Evolutionary conservation across 2,797 vertebrate genomes (phyloP), one percentile per base, ranked within the genome.

Genomic region (Acanthis flammea): DNA sequence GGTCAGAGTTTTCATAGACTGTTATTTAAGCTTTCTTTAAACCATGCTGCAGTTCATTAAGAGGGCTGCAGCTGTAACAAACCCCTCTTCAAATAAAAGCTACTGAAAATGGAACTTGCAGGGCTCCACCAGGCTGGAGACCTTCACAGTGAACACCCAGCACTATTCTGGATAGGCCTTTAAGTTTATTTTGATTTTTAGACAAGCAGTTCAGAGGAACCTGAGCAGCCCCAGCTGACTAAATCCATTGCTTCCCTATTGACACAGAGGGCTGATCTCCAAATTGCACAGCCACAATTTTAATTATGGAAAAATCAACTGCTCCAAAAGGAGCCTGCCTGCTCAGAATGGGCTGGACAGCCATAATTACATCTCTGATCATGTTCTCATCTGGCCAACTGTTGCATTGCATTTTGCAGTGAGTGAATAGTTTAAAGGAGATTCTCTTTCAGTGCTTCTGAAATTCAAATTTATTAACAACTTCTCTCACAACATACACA

Each of bases 221-320:
- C 74, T 35, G 6, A 93, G 91, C 48, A 90, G 87, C 79, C 74
- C 14, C 88, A 95, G 91, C 81, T 96, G 95, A 88, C 83, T 71
- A 95, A 97, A 97, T 88, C 93, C 74, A 84, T 77, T 10, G 16
- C 86, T 96, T 93, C 77, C 83, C 85, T 50, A 22, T 66, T 96
- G 96, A 93, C 90, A 95, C 79, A 91, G 39, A 74, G 84, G 83
- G 72, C 76, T 87, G 10, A 71, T 93, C 90, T 94, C 86, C 90
- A 95, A 94, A 94, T 80, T 21, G 60, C 81, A 82, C 74, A 41
- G 75, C 75, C 86, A 60, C 24, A 1, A 72, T 84, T 94, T 96
- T 81, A 95, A 94, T 95, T 88, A 91, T 74, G 92, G 95, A 95
- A 96, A 94, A 94, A 89, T 60, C 83, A 95, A 76, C 62, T 50